Percentiles rank a stretch among this genome's conserved stretches.
Conservation (phyloP, 1,140 invertebrate species). For the Drosophila jambulina region DNA sequence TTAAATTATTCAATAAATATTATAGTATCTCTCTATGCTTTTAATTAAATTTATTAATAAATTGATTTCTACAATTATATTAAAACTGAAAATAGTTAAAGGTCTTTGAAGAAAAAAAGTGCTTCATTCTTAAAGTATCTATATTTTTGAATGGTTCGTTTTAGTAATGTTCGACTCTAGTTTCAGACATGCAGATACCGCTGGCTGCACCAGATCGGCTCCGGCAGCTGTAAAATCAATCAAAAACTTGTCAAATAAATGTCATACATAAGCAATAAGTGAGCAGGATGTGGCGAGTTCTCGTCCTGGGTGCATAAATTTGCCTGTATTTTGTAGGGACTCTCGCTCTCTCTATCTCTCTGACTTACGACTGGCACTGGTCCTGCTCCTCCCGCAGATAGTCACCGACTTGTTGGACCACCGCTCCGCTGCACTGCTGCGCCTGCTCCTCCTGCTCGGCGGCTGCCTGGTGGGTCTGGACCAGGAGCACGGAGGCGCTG, state of each 20-base stretch:
- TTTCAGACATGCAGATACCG: slow-evolving; percentile 10
- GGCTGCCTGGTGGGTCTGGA: slow-evolving; percentile 45
- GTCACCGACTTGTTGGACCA: slow-evolving; percentile 43
- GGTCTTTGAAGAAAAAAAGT: no score
- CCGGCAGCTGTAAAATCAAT: slow-evolving; percentile 81
- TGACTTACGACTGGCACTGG: slow-evolving; percentile 39
- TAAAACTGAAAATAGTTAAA: no score
- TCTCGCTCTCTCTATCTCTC: not conserved
- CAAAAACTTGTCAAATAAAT: slow-evolving; percentile 84
- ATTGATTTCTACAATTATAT: no score
- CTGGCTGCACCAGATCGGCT: slow-evolving; percentile 15
- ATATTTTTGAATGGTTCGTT: not conserved
- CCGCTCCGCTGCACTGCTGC: slow-evolving; percentile 37
- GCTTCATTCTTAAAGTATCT: no score
- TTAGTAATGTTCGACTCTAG: slow-evolving; percentile 4
- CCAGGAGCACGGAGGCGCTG: slow-evolving; percentile 54
- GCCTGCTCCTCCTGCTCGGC: slow-evolving; percentile 49
- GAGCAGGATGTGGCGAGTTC: slow-evolving; percentile 56
- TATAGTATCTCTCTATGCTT: no score
- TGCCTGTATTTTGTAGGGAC: slow-evolving; percentile 50
- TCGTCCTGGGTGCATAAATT: slow-evolving; percentile 74
- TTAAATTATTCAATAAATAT: no score
- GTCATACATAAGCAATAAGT: slow-evolving; percentile 76
- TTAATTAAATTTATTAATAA: no score
- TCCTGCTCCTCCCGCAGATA: slow-evolving; percentile 59